Evolutionary conservation across 2,113 vertebrate genomes (phyloP), one percentile per base, ranked within the genome.

Genomic region (Grammomys dolichurus): DNA sequence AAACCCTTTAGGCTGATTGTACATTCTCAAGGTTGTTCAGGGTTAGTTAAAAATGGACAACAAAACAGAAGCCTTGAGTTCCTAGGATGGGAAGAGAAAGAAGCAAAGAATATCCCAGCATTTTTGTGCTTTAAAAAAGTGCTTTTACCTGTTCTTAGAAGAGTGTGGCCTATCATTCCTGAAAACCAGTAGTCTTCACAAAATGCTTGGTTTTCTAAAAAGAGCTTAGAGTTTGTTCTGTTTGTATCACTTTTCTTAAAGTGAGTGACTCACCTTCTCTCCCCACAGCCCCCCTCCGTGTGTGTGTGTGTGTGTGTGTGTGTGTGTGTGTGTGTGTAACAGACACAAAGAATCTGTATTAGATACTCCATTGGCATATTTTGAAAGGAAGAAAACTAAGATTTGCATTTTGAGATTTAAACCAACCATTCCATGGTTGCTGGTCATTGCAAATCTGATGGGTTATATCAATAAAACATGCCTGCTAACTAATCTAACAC

Each of bases 381-480:
- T 96, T 95, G 9, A 85, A 95, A 91, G 43, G 56, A 97, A 33
- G 56, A 96, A 96, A 90, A 97, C 92, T 95, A 96, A 96, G 43
- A 90, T 96, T 94, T 92, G 93, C 94, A 63, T 94, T 96, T 97
- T 97, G 91, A 97, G 84, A 98, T 97, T 97, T 96, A 96, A 95
- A 93, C 69, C 20, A 63, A 95, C 78, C 76, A 40, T 91, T 97
- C 77, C 67, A 91, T 85, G 82, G 96, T 96, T 95, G 94, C 95
- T 96, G 96, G 96, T 96, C 96, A 95, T 95, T 95, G 94, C 91
- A 96, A 97, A 95, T 94, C 96, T 97, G 95, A 97, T 96, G 91
- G 91, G 97, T 97, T 98, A 96, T 96, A 96, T 96, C 96, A 98
- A 95, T 98, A 95, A 98, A 87, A 58, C 69, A 96, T 95, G 89